These are phyloP conservation scores for Mustelus asterias DNA, from an alignment of 2,113 vertebrate genomes.

Conservation along the genomic window DNA sequence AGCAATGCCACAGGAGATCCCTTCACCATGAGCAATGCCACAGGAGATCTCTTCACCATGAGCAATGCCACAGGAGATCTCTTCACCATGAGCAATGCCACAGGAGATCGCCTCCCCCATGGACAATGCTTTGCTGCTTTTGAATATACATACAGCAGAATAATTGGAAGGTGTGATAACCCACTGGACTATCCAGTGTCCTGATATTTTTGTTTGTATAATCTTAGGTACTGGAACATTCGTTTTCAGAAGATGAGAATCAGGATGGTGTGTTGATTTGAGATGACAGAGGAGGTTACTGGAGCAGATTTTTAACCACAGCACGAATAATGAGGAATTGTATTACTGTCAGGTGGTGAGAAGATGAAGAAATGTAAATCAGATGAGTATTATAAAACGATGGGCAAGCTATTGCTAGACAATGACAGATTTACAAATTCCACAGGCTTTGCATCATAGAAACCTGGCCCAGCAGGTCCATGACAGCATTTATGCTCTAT, in stretches of 20 bases:
- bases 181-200: not conserved
- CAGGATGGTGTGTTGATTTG: not conserved
- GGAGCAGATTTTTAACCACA: not conserved
- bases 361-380: not conserved
- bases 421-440: constrained; percentile 11
- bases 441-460: not conserved
- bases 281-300: not conserved
- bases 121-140: too few species aligned
- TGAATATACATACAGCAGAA: not conserved
- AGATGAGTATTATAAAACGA: not conserved
- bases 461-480: not conserved
- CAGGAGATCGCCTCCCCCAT: too few species aligned
- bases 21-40: not conserved
- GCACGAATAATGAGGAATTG: too few species aligned
- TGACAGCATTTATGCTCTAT: not conserved
- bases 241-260: not conserved
- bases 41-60: not conserved
- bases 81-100: not conserved
- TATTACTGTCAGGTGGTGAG: not conserved
- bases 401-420: not conserved
- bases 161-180: not conserved
- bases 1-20: not conserved
- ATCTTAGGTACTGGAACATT: not conserved
- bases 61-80: not conserved
- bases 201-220: not conserved